Conservation (phyloP, 2,888 invertebrate species). For the Myathropa florea region DNA sequence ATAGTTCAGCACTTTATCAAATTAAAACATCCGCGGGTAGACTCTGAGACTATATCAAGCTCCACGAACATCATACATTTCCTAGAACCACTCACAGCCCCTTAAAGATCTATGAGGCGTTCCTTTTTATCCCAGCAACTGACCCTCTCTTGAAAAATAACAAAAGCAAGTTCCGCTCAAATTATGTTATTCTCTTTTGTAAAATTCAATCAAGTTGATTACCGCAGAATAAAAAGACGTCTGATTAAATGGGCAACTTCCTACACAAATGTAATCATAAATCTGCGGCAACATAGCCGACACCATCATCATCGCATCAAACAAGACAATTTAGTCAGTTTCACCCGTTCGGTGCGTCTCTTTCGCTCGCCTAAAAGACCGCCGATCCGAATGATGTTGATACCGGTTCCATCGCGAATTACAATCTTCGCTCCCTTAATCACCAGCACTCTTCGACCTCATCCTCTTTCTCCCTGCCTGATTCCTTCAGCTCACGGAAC, state of each 20-base stretch:
- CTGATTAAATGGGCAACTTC: constrained; percentile 58
- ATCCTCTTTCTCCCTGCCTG: neutral
- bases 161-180: neutral
- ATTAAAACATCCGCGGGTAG: too few species aligned
- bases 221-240: neutral
- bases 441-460: constrained; percentile 3
- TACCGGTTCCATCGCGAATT: constrained; percentile 42
- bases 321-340: too few species aligned
- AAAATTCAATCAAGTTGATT: constrained; percentile 43
- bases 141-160: neutral
- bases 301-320: neutral
- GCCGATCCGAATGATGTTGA: constrained; percentile 17
- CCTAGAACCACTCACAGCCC: neutral
- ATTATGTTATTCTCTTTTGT: neutral
- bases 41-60: too few species aligned
- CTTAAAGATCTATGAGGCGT: neutral
- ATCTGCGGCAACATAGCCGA: too few species aligned
- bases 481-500: constrained; percentile 13
- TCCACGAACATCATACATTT: too few species aligned
- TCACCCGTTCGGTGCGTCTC: constrained; percentile 10
- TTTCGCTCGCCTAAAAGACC: constrained; percentile 1
- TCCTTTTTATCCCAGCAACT: neutral
- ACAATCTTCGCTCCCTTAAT: constrained; percentile 25
- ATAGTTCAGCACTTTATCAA: too few species aligned
- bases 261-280: constrained; percentile 50